Percentiles rank a stretch among this genome's conserved stretches.
phyloP scores from a whole-genome alignment of 1,140 invertebrate species.

The Listronotus bonariensis region DNA sequence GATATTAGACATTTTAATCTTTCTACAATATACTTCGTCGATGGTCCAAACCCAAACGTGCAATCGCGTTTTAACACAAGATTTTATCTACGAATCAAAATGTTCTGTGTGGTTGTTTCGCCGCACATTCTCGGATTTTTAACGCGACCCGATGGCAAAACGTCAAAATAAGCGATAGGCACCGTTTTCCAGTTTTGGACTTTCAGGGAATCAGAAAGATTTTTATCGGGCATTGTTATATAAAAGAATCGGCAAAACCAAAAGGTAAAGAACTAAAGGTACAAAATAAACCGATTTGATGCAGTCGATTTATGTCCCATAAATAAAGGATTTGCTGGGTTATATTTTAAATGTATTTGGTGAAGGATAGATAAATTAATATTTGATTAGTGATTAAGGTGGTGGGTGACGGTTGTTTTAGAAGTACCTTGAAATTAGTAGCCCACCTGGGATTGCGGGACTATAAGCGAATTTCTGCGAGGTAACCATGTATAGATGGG shows the following conservation, averaged over 20 bases:
- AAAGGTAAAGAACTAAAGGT: neutral
- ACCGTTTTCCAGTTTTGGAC: conserved; percentile 5
- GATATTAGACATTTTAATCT: no score
- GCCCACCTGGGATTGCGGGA: no score
- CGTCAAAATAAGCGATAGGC: conserved; percentile 13
- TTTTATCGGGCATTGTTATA: conserved; percentile 9
- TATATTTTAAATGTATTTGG: no score
- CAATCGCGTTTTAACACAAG: no score
- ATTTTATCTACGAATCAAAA: conserved; percentile 7
- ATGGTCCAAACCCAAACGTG: no score
- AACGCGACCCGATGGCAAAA: conserved; percentile 7
- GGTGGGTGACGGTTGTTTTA: no score
- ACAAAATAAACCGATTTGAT: conserved; percentile 7
- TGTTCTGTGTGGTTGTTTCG: neutral
- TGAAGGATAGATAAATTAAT: no score
- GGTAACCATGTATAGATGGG: no score
- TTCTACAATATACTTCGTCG: no score
- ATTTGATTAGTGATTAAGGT: no score
- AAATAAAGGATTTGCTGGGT: conserved; percentile 6
- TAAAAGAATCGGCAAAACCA: conserved; percentile 5
- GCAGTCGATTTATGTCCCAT: conserved; percentile 6
- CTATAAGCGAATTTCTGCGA: no score
- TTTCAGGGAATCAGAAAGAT: conserved; percentile 6
- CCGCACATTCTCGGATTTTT: conserved; percentile 8
- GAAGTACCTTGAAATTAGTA: no score